Evolutionary conservation across 2,888 invertebrate species (phyloP), one percentile per base, ranked within the genome.

Genomic region (Diaprepes abbreviatus): DNA sequence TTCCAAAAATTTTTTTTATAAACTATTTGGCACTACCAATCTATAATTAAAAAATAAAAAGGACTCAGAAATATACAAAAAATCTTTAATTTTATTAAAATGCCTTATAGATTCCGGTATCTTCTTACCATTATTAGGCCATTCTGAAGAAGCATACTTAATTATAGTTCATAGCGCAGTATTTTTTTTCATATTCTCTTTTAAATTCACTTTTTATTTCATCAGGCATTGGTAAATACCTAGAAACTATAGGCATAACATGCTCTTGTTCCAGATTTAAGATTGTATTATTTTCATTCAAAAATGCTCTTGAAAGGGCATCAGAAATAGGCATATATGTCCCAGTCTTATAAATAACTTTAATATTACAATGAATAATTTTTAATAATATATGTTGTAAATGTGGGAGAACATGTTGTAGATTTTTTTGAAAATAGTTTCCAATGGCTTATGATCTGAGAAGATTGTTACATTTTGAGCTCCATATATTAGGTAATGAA

Each of bases 381-480:
- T 71, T 74, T 21, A 79, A 68, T 10, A 75, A 58, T 74, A 80
- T 79, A 66, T 77, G 70, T 68, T 79, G 79, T 38, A 81, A 66
- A 40, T 79, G 55, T 4, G 74, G 64, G 9, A 78, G 75, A 16
- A 73, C 67, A n/a, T n/a, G n/a, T n/a, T n/a, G n/a, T n/a, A n/a
- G n/a, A n/a, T n/a, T n/a, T n/a, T n/a, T n/a, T 75, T 74, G 66
- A 79, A 77, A 52, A 81, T 74, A n/a, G 75, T 9, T 43, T 75
- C 78, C 10, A 81, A 21, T n/a, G n/a, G n/a, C n/a, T n/a, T n/a
- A n/a, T n/a, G n/a, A n/a, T n/a, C n/a, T n/a, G n/a, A n/a, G n/a
- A n/a, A n/a, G n/a, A n/a, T n/a, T n/a, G n/a, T n/a, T n/a, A n/a
- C n/a, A n/a, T n/a, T n/a, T n/a, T n/a, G n/a, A n/a, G n/a, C n/a